Conservation (phyloP, 2,113 vertebrate genomes). For the Trogon melanurus region DNA sequence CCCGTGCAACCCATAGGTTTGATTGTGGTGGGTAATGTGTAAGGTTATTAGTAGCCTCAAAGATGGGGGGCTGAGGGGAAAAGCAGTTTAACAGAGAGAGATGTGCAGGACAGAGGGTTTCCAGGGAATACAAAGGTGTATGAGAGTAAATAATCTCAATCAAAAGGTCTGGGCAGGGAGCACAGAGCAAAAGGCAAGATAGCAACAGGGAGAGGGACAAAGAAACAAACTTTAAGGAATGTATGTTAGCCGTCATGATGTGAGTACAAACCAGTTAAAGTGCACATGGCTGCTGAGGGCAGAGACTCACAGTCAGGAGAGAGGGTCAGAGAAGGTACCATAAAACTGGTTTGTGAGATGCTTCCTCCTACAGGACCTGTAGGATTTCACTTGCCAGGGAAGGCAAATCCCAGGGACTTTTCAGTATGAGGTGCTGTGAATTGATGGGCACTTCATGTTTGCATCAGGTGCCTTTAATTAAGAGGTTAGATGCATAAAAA, state of each 20-base stretch:
- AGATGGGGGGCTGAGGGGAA: background rate
- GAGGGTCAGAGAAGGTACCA: background rate
- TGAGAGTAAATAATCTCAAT: accelerated
- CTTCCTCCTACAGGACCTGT: background rate
- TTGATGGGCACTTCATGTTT: background rate
- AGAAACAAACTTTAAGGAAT: background rate
- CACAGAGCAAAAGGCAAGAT: background rate
- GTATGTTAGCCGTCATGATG: background rate
- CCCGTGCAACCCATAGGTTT: background rate
- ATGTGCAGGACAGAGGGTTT: background rate
- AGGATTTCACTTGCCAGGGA: background rate
- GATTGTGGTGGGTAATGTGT: background rate
- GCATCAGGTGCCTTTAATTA: background rate
- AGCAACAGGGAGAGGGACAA: background rate
- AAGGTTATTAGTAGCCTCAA: background rate
- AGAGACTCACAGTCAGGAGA: background rate
- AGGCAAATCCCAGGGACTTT: background rate
- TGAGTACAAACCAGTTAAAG: background rate
- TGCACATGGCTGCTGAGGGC: background rate
- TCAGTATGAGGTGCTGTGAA: accelerated
- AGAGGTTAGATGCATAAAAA: background rate
- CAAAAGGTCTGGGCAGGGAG: background rate
- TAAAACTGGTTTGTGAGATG: background rate
- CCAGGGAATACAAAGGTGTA: background rate
- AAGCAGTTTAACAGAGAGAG: background rate